Evolutionary conservation across 2,888 invertebrate species (phyloP).

Genomic region (Piscicola geometra): DNA sequence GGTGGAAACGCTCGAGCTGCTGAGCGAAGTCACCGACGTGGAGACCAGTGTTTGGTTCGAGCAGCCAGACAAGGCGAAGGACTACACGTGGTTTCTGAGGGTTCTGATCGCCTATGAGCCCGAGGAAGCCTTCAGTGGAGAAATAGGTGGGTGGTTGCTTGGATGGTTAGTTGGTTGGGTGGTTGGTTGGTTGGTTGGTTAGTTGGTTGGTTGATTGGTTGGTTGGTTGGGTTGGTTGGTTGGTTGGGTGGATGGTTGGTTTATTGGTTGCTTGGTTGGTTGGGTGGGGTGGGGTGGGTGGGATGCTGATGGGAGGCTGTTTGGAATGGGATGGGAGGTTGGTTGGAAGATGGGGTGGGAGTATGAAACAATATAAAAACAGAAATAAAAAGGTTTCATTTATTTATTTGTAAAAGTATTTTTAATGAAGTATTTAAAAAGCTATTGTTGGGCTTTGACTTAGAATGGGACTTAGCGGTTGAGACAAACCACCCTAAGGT

Average conservation of each 20-base stretch:
- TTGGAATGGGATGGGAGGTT: neutral
- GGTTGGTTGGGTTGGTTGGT: too few species aligned
- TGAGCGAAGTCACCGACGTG: slow-evolving; percentile 35
- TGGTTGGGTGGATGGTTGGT: neutral
- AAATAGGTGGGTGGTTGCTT: slow-evolving; percentile 32
- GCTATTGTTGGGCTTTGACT: too few species aligned
- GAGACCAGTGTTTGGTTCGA: slow-evolving; percentile 39
- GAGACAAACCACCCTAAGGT: too few species aligned
- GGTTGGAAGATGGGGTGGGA: neutral
- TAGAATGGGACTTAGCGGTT: too few species aligned
- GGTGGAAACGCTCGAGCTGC: slow-evolving; percentile 38
- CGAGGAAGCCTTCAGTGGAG: slow-evolving; percentile 28
- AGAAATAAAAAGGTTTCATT: neutral
- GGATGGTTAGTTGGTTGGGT: neutral
- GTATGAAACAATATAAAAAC: too few species aligned
- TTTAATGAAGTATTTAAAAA: too few species aligned
- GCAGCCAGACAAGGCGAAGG: slow-evolving; percentile 39
- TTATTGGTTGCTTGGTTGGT: neutral
- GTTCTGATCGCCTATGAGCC: slow-evolving; percentile 34
- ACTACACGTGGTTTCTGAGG: slow-evolving; percentile 37
- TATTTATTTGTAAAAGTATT: too few species aligned
- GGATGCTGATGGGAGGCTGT: neutral
- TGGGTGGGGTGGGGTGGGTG: slow-evolving; percentile 16
- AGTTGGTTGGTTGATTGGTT: too few species aligned
- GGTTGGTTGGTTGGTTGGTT: neutral